Base-by-base conservation (phyloP, 1,140 invertebrate genomes). In the Bombus polaris region DNA sequence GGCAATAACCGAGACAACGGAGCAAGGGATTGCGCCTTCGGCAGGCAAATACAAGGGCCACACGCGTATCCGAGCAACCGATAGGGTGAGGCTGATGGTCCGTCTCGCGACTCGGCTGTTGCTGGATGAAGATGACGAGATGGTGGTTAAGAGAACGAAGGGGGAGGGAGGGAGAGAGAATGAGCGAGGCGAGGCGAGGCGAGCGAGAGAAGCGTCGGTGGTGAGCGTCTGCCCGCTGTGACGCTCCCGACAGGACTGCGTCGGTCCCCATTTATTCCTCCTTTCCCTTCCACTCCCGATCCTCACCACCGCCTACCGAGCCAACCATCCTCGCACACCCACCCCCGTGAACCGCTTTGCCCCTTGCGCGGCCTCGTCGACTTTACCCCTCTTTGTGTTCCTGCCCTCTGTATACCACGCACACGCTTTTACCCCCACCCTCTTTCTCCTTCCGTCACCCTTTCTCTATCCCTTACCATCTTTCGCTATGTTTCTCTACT, bases 191-290 rank as follows among this genome's bases (percentile, higher is more conserved):
- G 88, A 90, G 89, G 85, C 78, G 87, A 90, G 73, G 87, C 82
- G 82, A 87, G 83, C 83, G 86, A 87, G 88, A 89, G 81, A 91
- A 88, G 87, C 89, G 89, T 87, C 86, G 89, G 90, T 91, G 89
- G 78, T 90, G 91, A 93, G 90, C 93, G 92, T 94, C 94, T 92
- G 93, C 89, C 90, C 92, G 91, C 92, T 91, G 89, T 89, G 92
- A 93, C 94, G 94, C 93, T 95, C 92, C 94, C 93, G 93, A 94
- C 93, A 94, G 94, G 92, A 95, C 94, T 95, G 94, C 93, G 91
- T 93, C 92, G 89, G 88, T 93, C 90, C 90, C 91, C 91, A 93
- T 92, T 92, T 92, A 90, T 86, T 89, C 90, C 83, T 90, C 88
- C 88, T 89, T 85, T 91, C 88, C 92, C 90, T 65, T 89, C 81